Percentiles rank a stretch among this genome's conserved stretches.
Conservation (phyloP, 2,113 vertebrate genomes). For the Hucho hucho region DNA sequence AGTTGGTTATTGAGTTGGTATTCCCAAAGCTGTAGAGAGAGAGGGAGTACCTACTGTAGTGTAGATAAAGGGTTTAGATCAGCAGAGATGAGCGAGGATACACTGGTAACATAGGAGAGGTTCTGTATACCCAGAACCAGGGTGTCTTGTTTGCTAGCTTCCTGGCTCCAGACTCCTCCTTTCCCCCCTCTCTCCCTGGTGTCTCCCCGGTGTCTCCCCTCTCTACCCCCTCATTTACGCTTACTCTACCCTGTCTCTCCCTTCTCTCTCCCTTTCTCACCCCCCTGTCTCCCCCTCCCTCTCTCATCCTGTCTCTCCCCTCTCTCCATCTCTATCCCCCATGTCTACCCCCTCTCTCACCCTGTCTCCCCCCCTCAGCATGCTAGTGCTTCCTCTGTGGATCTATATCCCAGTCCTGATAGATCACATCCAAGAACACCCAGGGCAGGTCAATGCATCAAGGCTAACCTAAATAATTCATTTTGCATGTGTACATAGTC, state of each 20-base stretch:
- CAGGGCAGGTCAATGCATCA: conserved; percentile 68
- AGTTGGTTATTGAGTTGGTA: conserved; percentile 2
- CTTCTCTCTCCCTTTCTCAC: neutral
- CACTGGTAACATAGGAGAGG: conserved; percentile 57
- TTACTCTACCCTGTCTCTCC: neutral
- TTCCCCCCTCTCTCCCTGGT: neutral
- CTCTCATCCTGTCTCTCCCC: no score
- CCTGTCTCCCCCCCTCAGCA: neutral
- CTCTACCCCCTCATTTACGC: neutral
- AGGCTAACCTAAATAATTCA: conserved; percentile 65
- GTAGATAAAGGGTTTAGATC: conserved; percentile 39
- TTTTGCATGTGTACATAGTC: conserved; percentile 69
- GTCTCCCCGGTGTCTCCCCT: neutral
- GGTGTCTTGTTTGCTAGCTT: conserved; percentile 39
- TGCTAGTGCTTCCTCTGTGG: conserved; percentile 13
- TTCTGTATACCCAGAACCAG: conserved; percentile 50
- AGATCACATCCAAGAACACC: conserved; percentile 64
- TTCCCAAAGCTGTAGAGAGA: conserved; percentile 39
- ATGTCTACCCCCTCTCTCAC: neutral
- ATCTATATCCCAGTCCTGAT: conserved; percentile 52
- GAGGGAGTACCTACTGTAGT: conserved; percentile 6
- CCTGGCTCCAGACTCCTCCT: neutral
- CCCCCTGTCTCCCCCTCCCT: no score
- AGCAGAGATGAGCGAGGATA: conserved; percentile 37
- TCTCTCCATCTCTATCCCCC: neutral